Evolutionary conservation across 2,113 vertebrate genomes (phyloP), one percentile per base, ranked within the genome.

Genomic region (Labeo catla): DNA sequence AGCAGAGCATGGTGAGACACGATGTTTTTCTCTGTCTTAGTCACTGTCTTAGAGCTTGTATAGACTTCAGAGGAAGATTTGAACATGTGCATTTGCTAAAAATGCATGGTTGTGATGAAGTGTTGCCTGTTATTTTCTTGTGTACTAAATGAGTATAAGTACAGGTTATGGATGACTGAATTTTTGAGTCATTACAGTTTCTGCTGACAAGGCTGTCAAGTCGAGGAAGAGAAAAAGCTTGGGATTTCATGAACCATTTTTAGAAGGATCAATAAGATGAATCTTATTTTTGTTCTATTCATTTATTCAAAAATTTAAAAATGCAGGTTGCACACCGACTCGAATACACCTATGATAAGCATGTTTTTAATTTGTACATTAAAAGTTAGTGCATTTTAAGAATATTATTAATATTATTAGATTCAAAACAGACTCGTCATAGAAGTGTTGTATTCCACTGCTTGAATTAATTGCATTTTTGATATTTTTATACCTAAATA

Each of bases 1-100:
- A 11, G 34, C 80, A 11, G 23, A 68, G 43, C 19, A 83, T 68
- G 93, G 95, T 95, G 65, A 85, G 81, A 36, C 15, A 34, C 28
- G 28, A 9, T 77, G 36, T n/a, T 83, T 66, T 23, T 50, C 36
- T 88, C 45, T 74, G 4, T 5, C 21, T 49, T 23, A 13, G 72
- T n/a, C 21, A 74, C 43, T 47, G 4, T 21, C 9, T 72, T 76
- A n/a, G 13, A 34, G 49, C 12, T 54, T 52, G 49, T 54, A 9
- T 36, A 6, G 76, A 36, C n/a, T 76, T 66, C 57, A 61, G 57
- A 9, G 57, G 23, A 34, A 66, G 63, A 34, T 66, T 66, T 76
- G 11, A 49, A n/a, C 45, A 76, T 8, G 21, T 12, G 2, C 8
- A 8, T 76, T n/a, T 68, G 61, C 73, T 78, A 6, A n/a, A 70